phyloP scores from a whole-genome alignment of 2,113 vertebrate genomes.

The Hippocampus comes region DNA sequence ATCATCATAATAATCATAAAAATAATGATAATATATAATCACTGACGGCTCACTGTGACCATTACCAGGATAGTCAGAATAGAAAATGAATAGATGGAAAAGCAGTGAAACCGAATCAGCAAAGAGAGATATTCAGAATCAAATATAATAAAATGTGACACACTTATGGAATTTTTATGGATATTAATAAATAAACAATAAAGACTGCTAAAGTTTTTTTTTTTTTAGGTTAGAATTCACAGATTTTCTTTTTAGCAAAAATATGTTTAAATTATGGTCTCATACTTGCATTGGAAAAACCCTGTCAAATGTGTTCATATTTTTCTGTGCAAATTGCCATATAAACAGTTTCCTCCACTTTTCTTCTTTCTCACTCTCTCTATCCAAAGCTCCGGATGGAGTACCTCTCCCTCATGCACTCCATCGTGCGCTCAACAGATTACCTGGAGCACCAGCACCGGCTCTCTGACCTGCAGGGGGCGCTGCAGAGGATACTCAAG shows the following conservation, averaged over 20 bases:
- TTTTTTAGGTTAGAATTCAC: neutral
- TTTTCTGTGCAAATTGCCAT: neutral
- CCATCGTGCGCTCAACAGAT: constrained; percentile 87
- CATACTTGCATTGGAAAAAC: neutral
- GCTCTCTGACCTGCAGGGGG: constrained; percentile 82
- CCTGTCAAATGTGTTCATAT: neutral
- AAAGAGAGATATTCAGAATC: no score
- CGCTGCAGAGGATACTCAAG: constrained; percentile 84
- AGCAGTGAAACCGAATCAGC: no score
- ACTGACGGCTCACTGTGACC: no score
- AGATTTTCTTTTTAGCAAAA: neutral
- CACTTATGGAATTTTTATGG: no score
- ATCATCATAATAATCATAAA: no score
- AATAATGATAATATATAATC: no score
- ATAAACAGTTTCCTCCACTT: neutral
- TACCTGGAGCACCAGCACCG: constrained; percentile 93
- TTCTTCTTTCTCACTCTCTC: neutral
- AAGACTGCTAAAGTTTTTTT: neutral
- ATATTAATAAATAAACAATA: no score
- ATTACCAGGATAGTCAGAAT: no score
- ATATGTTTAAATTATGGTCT: neutral
- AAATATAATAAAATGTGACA: no score
- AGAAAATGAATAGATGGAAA: no score
- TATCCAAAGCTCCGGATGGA: constrained; percentile 86
- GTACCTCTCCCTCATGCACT: constrained; percentile 95